A percentile compares a stretch with the other conserved stretches of the same genome.
phyloP scores from a whole-genome alignment of 2,888 invertebrate genomes.

The Spodoptera exigua region DNA sequence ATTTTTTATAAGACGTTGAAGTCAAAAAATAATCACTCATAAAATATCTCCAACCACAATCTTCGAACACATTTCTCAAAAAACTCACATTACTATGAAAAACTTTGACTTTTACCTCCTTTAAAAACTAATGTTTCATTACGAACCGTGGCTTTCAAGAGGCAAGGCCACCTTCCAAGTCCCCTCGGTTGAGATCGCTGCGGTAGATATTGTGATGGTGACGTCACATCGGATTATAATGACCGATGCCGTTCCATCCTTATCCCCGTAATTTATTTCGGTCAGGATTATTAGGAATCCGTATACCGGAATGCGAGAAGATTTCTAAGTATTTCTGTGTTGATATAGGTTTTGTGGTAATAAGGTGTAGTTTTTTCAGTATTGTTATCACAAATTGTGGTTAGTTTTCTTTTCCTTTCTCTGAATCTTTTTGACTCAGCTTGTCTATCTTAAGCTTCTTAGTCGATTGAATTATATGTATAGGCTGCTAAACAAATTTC shows the following conservation, averaged over 20 bases:
- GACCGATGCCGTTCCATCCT: conserved; percentile 51
- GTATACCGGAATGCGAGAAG: conserved; percentile 19
- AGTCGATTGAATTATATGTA: too few relatives aligned
- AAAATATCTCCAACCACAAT: conserved; percentile 26
- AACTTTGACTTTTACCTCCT: conserved; percentile 30
- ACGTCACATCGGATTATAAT: conserved; percentile 57
- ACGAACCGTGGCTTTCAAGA: conserved; percentile 18
- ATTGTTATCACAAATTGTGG: too few relatives aligned
- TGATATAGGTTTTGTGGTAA: conserved; percentile 27
- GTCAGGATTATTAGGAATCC: conserved; percentile 46
- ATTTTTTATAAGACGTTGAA: too few relatives aligned
- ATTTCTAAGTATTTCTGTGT: conserved; percentile 38
- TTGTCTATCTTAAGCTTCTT: too few relatives aligned
- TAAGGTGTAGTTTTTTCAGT: neutral
- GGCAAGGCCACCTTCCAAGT: conserved; percentile 19
- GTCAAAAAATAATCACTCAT: neutral
- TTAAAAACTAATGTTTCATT: conserved; percentile 49
- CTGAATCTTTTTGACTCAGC: too few relatives aligned
- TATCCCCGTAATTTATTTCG: conserved; percentile 56
- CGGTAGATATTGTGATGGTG: conserved; percentile 48
- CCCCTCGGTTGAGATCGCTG: conserved; percentile 41
- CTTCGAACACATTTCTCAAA: conserved; percentile 9
- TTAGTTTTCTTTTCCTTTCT: too few relatives aligned
- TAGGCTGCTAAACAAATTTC: too few relatives aligned
- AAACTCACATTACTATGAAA: conserved; percentile 26